These are phyloP conservation scores for Plestiodon gilberti DNA, from an alignment of 2,113 vertebrate species.

Conservation along the genomic window DNA sequence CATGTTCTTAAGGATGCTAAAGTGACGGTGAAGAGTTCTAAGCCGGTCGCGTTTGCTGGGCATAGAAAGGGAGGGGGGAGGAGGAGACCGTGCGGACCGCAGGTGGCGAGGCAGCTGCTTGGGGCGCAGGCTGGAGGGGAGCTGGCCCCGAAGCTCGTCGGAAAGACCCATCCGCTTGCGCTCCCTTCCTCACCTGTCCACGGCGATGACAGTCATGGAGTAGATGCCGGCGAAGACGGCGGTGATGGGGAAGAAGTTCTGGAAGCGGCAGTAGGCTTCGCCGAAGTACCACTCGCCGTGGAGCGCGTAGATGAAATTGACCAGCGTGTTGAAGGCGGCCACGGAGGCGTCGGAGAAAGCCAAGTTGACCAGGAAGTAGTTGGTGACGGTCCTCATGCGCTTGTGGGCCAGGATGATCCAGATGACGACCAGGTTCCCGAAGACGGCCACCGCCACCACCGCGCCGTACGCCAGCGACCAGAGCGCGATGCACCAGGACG, in stretches of 20 bases:
- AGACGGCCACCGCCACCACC: slow-evolving; percentile 91
- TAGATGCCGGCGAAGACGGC: slow-evolving; percentile 98
- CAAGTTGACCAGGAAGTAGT: slow-evolving; percentile 93
- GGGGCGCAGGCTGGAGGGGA: too few species aligned
- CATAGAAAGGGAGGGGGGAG: too few species aligned
- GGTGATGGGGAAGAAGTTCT: slow-evolving; percentile 98
- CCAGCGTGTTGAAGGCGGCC: slow-evolving; percentile 94
- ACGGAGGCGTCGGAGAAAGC: slow-evolving; percentile 95
- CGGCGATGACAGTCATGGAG: slow-evolving; percentile 97
- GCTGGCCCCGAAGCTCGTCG: slow-evolving; percentile 18
- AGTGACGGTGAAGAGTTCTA: too few species aligned
- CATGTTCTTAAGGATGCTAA: too few species aligned
- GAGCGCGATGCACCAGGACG: slow-evolving; percentile 92
- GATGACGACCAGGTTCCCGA: slow-evolving; percentile 93
- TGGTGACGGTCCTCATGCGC: slow-evolving; percentile 96
- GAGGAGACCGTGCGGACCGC: not conserved
- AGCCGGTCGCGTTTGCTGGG: too few species aligned
- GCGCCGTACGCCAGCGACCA: slow-evolving; percentile 93
- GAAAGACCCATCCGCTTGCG: not conserved
- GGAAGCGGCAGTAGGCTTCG: slow-evolving; percentile 94
- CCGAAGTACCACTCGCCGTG: slow-evolving; percentile 98
- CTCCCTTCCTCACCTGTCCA: slow-evolving; percentile 89
- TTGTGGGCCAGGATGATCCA: slow-evolving; percentile 98
- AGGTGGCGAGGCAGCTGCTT: not conserved
- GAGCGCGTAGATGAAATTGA: slow-evolving; percentile 93